Conservation (phyloP, 2,113 vertebrate genomes). For the Halcyon malimbica region DNA sequence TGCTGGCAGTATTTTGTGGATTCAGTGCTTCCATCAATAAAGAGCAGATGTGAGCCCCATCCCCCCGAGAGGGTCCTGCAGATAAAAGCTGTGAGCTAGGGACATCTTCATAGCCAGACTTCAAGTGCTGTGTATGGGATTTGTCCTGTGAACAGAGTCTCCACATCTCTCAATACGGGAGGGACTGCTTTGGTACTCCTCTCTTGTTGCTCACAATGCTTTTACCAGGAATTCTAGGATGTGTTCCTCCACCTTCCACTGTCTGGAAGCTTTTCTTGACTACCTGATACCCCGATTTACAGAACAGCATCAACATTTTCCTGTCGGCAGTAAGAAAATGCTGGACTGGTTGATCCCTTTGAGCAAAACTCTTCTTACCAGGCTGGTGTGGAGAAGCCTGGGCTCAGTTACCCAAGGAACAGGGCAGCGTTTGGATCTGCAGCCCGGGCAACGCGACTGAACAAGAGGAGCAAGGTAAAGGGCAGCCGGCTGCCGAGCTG, state of each 20-base stretch:
- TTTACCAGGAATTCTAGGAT: background rate
- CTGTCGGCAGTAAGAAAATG: background rate
- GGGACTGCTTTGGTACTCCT: background rate
- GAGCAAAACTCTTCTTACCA: background rate
- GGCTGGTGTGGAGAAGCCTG: background rate
- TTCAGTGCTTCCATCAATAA: background rate
- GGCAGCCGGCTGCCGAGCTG: background rate
- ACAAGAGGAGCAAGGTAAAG: background rate
- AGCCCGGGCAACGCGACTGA: background rate
- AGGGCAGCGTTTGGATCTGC: background rate
- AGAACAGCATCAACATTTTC: accelerated
- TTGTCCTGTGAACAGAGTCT: background rate
- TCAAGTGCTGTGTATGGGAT: background rate
- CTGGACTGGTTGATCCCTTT: background rate
- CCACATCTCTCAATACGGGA: background rate
- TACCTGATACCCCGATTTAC: background rate
- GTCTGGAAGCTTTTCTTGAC: background rate
- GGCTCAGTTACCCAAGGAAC: background rate
- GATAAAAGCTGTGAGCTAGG: background rate
- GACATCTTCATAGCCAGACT: background rate
- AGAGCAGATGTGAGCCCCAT: background rate
- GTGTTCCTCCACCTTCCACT: background rate
- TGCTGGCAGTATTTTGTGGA: background rate
- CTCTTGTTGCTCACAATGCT: background rate
- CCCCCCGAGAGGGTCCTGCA: too few relatives aligned